Evolutionary conservation across 1,140 invertebrate species (phyloP), one percentile per base, ranked within the genome.

Genomic region (Drosophila tani): DNA sequence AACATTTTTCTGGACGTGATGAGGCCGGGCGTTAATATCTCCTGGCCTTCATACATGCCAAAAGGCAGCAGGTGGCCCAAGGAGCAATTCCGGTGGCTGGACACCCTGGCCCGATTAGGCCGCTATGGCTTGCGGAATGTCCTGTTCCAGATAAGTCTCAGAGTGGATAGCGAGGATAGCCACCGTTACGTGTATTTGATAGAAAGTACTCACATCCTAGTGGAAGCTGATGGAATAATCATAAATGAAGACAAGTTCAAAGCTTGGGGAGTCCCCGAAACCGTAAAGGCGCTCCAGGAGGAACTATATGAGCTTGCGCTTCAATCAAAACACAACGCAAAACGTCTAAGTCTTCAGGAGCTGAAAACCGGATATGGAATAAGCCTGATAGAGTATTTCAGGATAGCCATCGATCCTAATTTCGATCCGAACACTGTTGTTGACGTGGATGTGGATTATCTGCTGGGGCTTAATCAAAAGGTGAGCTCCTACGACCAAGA

Each of bases 241-340:
- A 17, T 2, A 1, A 1, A 9, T 3, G 5, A 2, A 21, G 32
- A 24, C 1, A 15, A 21, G 5, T 46, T 46, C 2, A 40, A 14
- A 15, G 45, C 19, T 24, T 24, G 21, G 45, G 19, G 45, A 21
- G 5, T 47, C 5, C 45, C 19, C 9, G 19, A 21, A 8, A 12
- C 5, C 45, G 3, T 14, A 47, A 3, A 6, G 12, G 1, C 12
- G 2, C 12, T 47, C 12, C 2, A n/a, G 8, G 1, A 0, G 6
- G 0, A n/a, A 24, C 2, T 47, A 7, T 0, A 21, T 2, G 2
- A 12, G 6, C 19, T 46, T 15, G 17, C 0, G 6, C 2, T 2
- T 8, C 46, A 21, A 47, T n/a, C n/a, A n/a, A 5, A 15, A 2
- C 3, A 2, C 19, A 15, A 7, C 2, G n/a, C 0, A 7, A n/a